Conservation (phyloP, 2,797 vertebrate genomes). For the Xenops minutus region DNA sequence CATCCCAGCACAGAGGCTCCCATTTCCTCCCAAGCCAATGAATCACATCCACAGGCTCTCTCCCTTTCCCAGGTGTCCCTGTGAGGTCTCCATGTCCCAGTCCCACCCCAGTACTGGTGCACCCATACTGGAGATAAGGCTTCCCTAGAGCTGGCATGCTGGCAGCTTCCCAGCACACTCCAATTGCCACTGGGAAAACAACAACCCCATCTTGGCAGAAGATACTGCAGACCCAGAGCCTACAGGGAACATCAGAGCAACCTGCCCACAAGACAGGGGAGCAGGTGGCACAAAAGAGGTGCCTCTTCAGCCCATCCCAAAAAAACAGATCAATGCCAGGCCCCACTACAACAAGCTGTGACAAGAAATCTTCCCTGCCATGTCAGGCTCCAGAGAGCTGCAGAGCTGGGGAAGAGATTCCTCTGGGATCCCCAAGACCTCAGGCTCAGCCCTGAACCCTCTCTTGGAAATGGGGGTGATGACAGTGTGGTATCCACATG, state of each 20-base stretch:
- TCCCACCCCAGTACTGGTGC: not conserved
- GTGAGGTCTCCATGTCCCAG: not conserved
- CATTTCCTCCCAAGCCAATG: not conserved
- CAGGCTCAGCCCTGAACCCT: fast-evolving
- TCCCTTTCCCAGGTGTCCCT: not conserved
- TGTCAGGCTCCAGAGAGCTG: not conserved
- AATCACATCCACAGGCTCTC: not conserved
- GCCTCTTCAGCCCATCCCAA: not conserved
- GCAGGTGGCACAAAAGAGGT: not conserved
- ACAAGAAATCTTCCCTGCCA: not conserved
- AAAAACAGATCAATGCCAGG: not conserved
- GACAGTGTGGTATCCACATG: fast-evolving
- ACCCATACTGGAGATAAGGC: not conserved
- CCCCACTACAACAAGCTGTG: not conserved
- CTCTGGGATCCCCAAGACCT: not conserved
- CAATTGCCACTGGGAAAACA: not conserved
- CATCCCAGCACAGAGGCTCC: not conserved
- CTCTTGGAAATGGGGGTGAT: fast-evolving
- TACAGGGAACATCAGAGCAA: not conserved
- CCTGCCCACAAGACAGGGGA: not conserved
- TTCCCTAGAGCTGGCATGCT: not conserved
- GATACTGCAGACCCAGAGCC: not conserved
- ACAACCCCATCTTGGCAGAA: not conserved
- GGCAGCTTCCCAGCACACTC: not conserved
- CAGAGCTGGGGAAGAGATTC: not conserved